Percentiles rank a stretch among this genome's conserved stretches.
Conservation (phyloP, 2,113 vertebrate genomes). For the Xenus cinereus region DNA sequence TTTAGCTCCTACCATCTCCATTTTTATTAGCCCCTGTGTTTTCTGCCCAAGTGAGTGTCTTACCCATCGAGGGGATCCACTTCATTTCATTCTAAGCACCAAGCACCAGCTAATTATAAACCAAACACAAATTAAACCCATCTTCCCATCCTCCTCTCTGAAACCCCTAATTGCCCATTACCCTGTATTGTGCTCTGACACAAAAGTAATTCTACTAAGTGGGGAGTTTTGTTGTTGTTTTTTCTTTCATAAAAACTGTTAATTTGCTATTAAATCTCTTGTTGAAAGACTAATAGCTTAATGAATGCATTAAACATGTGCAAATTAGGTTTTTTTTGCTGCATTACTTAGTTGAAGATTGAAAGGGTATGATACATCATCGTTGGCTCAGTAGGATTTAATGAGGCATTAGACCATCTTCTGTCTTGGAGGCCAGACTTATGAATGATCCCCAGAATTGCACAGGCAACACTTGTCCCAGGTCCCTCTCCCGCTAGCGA, state of each 20-base stretch:
- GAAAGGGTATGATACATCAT: slow-evolving; percentile 75
- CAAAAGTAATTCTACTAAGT: slow-evolving; percentile 73
- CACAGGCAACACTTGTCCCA: slow-evolving; percentile 45
- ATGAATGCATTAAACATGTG: slow-evolving; percentile 80
- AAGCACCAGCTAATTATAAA: slow-evolving; percentile 51
- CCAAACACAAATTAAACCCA: slow-evolving; percentile 58
- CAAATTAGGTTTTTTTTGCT: slow-evolving; percentile 70
- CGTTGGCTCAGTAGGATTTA: slow-evolving; percentile 72
- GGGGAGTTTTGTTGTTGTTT: slow-evolving; percentile 48
- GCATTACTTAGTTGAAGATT: slow-evolving; percentile 74
- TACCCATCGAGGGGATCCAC: background rate
- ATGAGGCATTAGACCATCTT: slow-evolving; percentile 77
- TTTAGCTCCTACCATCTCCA: background rate
- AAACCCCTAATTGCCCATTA: slow-evolving; percentile 66
- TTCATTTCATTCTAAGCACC: slow-evolving; percentile 45
- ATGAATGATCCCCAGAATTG: slow-evolving; percentile 63
- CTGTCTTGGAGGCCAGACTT: slow-evolving; percentile 72
- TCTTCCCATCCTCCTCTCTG: slow-evolving; percentile 19
- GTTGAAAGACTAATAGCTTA: slow-evolving; percentile 81
- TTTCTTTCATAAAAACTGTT: slow-evolving; percentile 74
- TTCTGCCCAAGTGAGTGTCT: background rate
- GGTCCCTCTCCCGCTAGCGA: slow-evolving; percentile 23
- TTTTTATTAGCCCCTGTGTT: background rate
- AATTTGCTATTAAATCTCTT: slow-evolving; percentile 81
- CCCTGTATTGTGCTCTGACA: slow-evolving; percentile 54